Evolutionary conservation across 2,113 vertebrate genomes (phyloP).

Genomic region (Coreoperca whiteheadi): DNA sequence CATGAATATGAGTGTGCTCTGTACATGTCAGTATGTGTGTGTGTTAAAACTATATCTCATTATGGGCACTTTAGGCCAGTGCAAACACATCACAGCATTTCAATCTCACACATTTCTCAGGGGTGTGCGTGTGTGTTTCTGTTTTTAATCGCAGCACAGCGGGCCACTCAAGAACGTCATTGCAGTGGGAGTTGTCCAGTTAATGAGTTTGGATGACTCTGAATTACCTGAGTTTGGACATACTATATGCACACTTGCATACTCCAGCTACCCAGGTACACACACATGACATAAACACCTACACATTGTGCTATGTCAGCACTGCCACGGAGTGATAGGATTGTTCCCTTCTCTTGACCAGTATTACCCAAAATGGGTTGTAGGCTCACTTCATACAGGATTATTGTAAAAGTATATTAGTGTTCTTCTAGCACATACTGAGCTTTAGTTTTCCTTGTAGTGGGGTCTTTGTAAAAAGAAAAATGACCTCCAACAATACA

Average conservation of each 20-base stretch:
- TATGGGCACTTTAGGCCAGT: constrained; percentile 12
- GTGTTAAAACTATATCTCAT: constrained; percentile 21
- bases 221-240: constrained; percentile 34
- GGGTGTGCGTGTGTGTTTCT: neutral
- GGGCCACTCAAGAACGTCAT: constrained; percentile 16
- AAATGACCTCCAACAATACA: neutral
- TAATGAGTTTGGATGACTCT: constrained; percentile 55
- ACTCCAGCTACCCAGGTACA: neutral
- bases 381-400: neutral
- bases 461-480: neutral
- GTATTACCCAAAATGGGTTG: neutral
- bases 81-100: constrained; percentile 39
- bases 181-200: constrained; percentile 27
- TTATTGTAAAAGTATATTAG: neutral
- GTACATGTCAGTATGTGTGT: neutral
- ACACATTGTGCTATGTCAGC: constrained; percentile 10
- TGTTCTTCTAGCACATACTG: neutral
- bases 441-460: neutral
- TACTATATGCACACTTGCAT: constrained; percentile 2
- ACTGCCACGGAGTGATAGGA: neutral
- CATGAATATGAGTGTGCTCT: neutral
- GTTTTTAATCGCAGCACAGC: constrained; percentile 16
- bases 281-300: neutral
- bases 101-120: constrained; percentile 30
- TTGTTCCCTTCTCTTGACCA: neutral